A percentile compares a stretch with the other conserved stretches of the same genome.
These are phyloP conservation scores for Corbicula japonica DNA, from an alignment of 2,888 invertebrate species.

Conservation along the genomic window DNA sequence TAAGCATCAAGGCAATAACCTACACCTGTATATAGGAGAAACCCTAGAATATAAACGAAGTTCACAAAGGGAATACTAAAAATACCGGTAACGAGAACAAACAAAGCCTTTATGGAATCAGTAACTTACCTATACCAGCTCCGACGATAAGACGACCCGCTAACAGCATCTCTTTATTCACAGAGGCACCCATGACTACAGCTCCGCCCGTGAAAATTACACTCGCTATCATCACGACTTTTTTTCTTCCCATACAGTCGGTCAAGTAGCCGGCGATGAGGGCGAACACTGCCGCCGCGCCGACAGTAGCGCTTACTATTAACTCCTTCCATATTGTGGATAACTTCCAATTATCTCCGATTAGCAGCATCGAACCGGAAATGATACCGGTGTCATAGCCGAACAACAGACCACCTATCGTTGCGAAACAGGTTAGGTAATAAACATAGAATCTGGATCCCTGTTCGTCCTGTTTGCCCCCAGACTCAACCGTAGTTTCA, in stretches of 20 bases:
- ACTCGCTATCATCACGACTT: conserved; percentile 87
- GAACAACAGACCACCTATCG: conserved; percentile 88
- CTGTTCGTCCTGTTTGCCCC: conserved; percentile 8
- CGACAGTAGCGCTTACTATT: conserved; percentile 87
- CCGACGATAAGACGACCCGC: conserved; percentile 87
- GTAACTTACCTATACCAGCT: conserved; percentile 86
- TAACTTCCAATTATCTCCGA: conserved; percentile 86
- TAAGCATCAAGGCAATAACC: too few species aligned
- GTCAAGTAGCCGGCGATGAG: conserved; percentile 87
- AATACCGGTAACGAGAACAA: not conserved
- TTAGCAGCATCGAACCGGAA: conserved; percentile 87
- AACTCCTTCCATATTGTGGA: conserved; percentile 87
- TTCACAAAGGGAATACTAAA: not conserved
- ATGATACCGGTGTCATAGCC: conserved; percentile 88
- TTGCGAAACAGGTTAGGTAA: conserved; percentile 82
- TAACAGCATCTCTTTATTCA: conserved; percentile 83
- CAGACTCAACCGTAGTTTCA: conserved; percentile 3
- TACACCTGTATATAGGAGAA: not conserved
- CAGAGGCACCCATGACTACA: conserved; percentile 86
- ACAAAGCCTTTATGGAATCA: not conserved
- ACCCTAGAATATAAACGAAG: not conserved
- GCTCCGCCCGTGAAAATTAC: conserved; percentile 87
- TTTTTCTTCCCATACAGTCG: conserved; percentile 87
- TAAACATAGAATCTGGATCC: conserved; percentile 75
- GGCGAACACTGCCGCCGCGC: conserved; percentile 87